A percentile compares a stretch with the other conserved stretches of the same genome.
These are phyloP conservation scores for Anguilla marmorata DNA, from an alignment of 2,797 vertebrate genomes.

Conservation along the genomic window DNA sequence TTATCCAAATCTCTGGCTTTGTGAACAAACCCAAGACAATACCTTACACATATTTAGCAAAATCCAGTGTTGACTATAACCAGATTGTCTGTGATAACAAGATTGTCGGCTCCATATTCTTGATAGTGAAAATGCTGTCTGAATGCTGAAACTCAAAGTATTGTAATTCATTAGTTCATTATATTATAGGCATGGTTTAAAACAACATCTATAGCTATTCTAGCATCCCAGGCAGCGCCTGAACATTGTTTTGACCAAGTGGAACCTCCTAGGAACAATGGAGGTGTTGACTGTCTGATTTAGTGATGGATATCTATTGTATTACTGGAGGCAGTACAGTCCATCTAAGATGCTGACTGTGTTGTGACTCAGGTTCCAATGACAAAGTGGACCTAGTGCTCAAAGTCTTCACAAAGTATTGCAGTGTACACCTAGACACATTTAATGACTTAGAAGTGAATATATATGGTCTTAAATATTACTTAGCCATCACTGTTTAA, in stretches of 20 bases:
- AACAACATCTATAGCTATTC: background rate
- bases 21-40: background rate
- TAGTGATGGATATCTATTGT: background rate
- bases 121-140: background rate
- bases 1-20: background rate
- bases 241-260: background rate
- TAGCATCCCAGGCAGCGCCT: background rate
- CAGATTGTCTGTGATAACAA: background rate
- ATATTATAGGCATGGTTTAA: background rate
- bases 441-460: background rate
- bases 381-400: background rate
- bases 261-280: background rate
- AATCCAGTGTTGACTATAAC: background rate
- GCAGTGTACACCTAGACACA: background rate
- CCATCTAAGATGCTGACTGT: background rate
- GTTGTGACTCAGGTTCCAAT: background rate
- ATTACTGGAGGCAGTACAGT: background rate
- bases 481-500: constrained; percentile 9
- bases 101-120: background rate
- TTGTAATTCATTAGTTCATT: background rate
- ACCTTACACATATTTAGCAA: background rate
- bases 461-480: background rate
- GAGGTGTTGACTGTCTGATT: background rate
- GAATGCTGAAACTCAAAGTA: background rate
- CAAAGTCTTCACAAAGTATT: background rate